phyloP scores from a whole-genome alignment of 1,140 invertebrate genomes.

The Temnothorax nylanderi region DNA sequence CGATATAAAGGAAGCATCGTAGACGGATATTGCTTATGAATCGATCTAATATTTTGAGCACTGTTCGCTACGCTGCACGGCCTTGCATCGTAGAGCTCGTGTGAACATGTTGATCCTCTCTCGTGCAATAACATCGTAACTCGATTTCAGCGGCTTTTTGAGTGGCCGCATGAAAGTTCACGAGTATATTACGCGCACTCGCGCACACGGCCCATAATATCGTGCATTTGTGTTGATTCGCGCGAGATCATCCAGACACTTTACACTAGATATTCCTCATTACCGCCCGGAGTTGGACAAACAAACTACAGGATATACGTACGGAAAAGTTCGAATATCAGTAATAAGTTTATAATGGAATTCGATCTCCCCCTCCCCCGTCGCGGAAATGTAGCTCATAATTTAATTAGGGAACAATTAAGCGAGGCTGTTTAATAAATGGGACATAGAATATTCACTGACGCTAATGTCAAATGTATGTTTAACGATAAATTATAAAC shows the following conservation, averaged over 20 bases:
- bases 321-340: constrained; percentile 39
- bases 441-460: neutral
- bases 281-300: constrained; percentile 17
- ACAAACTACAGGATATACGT: neutral
- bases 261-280: constrained; percentile 35
- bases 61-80: constrained; percentile 82
- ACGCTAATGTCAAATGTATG: neutral
- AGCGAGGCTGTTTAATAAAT: neutral
- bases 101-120: constrained; percentile 65
- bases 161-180: constrained; percentile 39
- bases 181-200: constrained; percentile 8
- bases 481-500: neutral
- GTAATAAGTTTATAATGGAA: constrained; percentile 28
- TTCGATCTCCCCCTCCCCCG: constrained; percentile 25
- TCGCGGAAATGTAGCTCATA: constrained; percentile 1
- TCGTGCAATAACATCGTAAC: constrained; percentile 58
- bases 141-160: constrained; percentile 55
- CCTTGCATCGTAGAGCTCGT: constrained; percentile 81
- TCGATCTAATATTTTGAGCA: constrained; percentile 76
- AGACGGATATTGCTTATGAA: constrained; percentile 61
- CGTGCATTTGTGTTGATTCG: constrained; percentile 30
- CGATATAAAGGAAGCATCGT: constrained; percentile 36
- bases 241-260: constrained; percentile 14
- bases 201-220: neutral
- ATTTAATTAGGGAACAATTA: neutral